Evolutionary conservation across 2,113 vertebrate genomes (phyloP), one percentile per base, ranked within the genome.

Genomic region (Theropithecus gelada): DNA sequence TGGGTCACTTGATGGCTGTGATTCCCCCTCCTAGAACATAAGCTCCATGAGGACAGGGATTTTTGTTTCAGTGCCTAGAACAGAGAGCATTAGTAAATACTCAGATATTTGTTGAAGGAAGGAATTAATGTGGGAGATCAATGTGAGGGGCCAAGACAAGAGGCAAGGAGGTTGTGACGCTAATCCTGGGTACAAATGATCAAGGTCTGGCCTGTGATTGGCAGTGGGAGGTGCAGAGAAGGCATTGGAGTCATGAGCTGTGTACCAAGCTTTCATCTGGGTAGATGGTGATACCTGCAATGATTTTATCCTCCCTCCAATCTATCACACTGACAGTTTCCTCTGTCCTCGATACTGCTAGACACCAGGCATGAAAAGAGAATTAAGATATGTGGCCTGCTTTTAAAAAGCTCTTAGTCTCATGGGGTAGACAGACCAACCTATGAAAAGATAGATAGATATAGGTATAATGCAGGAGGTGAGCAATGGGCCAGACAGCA

Each of bases 231-330:
- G 66, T 88, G 13, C 25, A 64, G 61, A 94, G 76, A 78, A 87
- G 50, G 10, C 2, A 3, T 50, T 87, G 40, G 61, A 91, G 52
- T 88, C 73, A 76, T 85, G 30, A 93, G 64, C 84, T 52, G 13
- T 57, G 16, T 50, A 57, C n/a, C 80, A 90, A 66, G 23, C n/a
- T 43, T 96, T 82, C 78, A 43, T 93, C 64, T 68, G 14, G 30
- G 27, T 78, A 83, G 10, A 72, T 50, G 35, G 40, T 90, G 9
- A 52, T 92, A 88, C 10, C 35, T 90, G 23, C 35, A n/a, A 52
- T 90, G 59, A 80, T 79, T 95, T 95, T 92, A 83, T 92, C 50
- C 50, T 91, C 73, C 50, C 90, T 90, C 82, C 30, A 66, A n/a
- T 55, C 70, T 95, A 73, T 43, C 32, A 45, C 66, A 55, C 55